Evolutionary conservation across 2,888 invertebrate species (phyloP), one percentile per base, ranked within the genome.

Genomic region (Parnassius glacialis): DNA sequence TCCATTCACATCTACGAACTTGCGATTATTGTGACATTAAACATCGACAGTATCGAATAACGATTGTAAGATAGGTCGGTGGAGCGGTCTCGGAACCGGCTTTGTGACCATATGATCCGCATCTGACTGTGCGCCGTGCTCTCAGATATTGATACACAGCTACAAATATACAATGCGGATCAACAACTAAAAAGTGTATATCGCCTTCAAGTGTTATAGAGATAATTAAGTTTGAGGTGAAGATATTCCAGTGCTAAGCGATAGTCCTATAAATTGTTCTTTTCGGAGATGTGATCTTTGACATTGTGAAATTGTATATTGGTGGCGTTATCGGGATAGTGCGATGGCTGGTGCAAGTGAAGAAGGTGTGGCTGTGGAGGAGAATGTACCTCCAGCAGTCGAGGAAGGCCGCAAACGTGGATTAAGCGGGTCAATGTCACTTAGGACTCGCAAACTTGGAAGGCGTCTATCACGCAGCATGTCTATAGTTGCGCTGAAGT

Each of bases 381-480:
- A 85, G 69, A 73, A 69, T 61, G 71, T 70, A 53, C 62, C 77
- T 13, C 64, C 70, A 44, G 68, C 77, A 47, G 79, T 62, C 3
- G 65, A 75, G 65, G 83, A 80, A 57, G 80, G 79, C 47, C 79
- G 76, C 52, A 90, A 87, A 74, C 84, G 88, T 56, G 87, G 89
- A 16, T 76, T 90, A 56, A 88, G 90, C 68, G 89, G 90, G 62
- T 91, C 91, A 63, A 90, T 91, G 91, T 91, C 90, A 54, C 74
- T 90, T 73, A 85, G 88, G 62, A 90, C 92, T 68, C 86, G 86
- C 72, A 92, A 92, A 74, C 74, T 93, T 66, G 92, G 92, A 60
- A 85, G 92, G 67, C 85, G 92, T 47, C 84, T 93, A 61, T 92
- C 92, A 56, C 89, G 93, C 68, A 90, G 92, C 74, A 90, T 93